phyloP scores from a whole-genome alignment of 2,113 vertebrate genomes.

The Lamprologus speciosus region DNA sequence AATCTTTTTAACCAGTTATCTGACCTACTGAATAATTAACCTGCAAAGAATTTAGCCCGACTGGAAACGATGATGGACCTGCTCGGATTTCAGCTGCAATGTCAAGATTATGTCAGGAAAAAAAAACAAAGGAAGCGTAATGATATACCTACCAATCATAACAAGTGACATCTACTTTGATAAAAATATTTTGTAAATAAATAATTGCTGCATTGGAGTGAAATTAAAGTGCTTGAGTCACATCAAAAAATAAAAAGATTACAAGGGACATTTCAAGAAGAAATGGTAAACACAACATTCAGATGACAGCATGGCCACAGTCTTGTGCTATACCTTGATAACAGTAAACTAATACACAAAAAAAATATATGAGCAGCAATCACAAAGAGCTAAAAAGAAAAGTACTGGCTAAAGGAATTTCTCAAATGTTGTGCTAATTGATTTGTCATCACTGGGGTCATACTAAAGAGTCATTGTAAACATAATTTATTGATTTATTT shows the following conservation, averaged over 20 bases:
- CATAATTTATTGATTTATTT: not conserved
- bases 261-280: not conserved
- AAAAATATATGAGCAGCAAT: not conserved
- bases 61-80: not conserved
- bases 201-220: not conserved
- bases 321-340: conserved; percentile 27
- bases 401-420: not conserved
- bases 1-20: not conserved
- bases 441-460: conserved; percentile 33
- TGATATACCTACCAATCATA: not conserved
- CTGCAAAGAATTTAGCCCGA: not conserved
- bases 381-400: not conserved
- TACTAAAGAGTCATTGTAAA: conserved; percentile 20
- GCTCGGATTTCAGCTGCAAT: not conserved
- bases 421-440: not conserved
- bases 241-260: not conserved
- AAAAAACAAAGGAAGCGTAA: not conserved
- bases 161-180: not conserved
- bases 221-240: not conserved
- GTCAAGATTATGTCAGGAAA: not conserved
- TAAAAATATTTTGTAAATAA: not conserved
- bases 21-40: not conserved
- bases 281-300: rapidly evolving
- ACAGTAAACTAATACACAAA: conserved; percentile 8
- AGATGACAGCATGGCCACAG: not conserved